Conservation (phyloP, 2,113 vertebrate genomes). For the Lethenteron reissneri region DNA sequence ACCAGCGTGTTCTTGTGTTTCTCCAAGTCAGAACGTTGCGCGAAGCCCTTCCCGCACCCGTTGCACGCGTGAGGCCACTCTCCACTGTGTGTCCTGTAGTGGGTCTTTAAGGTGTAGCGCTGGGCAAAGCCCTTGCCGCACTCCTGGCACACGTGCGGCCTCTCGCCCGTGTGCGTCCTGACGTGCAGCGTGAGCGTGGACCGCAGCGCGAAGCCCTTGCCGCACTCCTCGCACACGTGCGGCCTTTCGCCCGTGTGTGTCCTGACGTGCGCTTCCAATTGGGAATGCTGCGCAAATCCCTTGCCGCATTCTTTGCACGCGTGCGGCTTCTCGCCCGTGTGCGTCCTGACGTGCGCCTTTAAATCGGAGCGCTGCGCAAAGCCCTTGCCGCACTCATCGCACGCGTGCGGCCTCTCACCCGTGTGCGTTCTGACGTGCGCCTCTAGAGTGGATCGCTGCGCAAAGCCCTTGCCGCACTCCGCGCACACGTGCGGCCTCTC, state of each 20-base stretch:
- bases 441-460: background rate
- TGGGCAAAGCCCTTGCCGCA: background rate
- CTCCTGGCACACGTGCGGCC: background rate
- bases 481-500: background rate
- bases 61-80: slow-evolving; percentile 5
- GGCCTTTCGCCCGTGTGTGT: slow-evolving; percentile 48
- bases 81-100: slow-evolving; percentile 20
- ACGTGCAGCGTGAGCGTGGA: background rate
- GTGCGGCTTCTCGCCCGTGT: slow-evolving; percentile 45
- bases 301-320: slow-evolving; percentile 50
- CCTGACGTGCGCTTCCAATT: slow-evolving; percentile 51
- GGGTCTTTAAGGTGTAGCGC: slow-evolving; percentile 17
- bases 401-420: slow-evolving; percentile 22
- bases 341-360: slow-evolving; percentile 63
- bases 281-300: slow-evolving; percentile 50
- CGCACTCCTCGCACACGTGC: slow-evolving; percentile 35
- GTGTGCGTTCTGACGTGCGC: slow-evolving; percentile 37
- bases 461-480: background rate
- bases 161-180: background rate
- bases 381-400: slow-evolving; percentile 52
- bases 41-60: slow-evolving; percentile 3
- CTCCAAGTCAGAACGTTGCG: background rate
- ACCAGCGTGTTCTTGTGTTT: background rate
- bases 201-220: background rate
- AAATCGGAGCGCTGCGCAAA: slow-evolving; percentile 62